Evolutionary conservation across 1,140 invertebrate genomes (phyloP), one percentile per base, ranked within the genome.

Genomic region (Brachionus calyciflorus): DNA sequence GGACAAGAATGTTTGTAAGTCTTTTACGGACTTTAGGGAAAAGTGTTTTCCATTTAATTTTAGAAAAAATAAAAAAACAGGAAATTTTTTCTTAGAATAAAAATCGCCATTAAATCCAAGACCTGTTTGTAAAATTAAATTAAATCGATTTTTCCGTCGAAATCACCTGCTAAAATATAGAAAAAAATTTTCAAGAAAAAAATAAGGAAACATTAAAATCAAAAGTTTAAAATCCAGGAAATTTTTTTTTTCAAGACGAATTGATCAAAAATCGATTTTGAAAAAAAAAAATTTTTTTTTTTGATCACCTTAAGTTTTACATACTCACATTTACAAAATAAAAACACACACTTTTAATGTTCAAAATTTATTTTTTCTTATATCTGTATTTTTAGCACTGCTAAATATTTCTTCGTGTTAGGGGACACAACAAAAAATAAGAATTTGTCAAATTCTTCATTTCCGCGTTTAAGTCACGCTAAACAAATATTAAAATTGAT

Each of bases 391-490:
- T n/a, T n/a, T n/a, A n/a, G n/a, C n/a, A n/a, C n/a, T n/a, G n/a
- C n/a, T n/a, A n/a, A n/a, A n/a, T n/a, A n/a, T n/a, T n/a, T n/a
- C n/a, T 60, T 37, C 28, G 55, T 37, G 55, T 37, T 60, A 33
- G 37, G 37, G 19, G 37, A 37, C 19, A 37, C 33, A 24, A 55
- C 33, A n/a, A 28, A 55, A 55, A 55, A 28, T n/a, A 55, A 55
- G 24, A 55, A 28, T 55, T 55, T 55, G 53, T 55, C 28, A 60
- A 60, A 37, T 21, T 60, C 37, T 60, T 60, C 55, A 60, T 60
- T 60, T 60, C 55, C 55, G 55, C 19, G 21, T 60, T 60, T 60
- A 40, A 60, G 55, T 60, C 55, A 60, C 55, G 55, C 33, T 60
- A 60, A 60, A 60, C 37, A 60, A 60, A 60, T 60, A 60, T 60